phyloP scores from a whole-genome alignment of 2,113 vertebrate species.

The Ctenodactylus gundi region DNA sequence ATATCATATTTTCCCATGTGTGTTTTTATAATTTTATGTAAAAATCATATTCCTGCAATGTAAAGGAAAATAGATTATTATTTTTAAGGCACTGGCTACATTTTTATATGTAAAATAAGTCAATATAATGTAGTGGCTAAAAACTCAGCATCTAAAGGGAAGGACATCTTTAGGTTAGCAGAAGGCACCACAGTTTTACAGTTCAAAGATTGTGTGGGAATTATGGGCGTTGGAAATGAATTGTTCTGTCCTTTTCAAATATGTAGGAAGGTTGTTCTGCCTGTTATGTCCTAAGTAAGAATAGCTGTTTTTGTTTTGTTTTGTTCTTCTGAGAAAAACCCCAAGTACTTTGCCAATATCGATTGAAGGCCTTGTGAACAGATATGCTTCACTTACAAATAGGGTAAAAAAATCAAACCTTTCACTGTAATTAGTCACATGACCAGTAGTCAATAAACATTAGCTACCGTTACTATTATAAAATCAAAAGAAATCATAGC shows the following conservation, averaged over 20 bases:
- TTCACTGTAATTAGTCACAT: not conserved
- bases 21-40: not conserved
- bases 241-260: not conserved
- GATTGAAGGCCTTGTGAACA: not conserved
- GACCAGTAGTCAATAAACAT: not conserved
- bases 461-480: not conserved
- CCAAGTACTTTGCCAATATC: not conserved
- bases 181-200: fast-evolving
- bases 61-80: not conserved
- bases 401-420: not conserved
- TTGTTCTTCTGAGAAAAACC: not conserved
- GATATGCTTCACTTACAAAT: not conserved
- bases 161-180: not conserved
- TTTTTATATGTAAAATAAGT: not conserved
- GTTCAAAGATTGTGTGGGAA: not conserved
- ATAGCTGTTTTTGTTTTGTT: not conserved
- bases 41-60: not conserved
- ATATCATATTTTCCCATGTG: not conserved
- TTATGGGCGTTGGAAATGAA: not conserved
- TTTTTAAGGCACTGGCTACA: not conserved
- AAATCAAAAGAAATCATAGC: not conserved
- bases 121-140: not conserved
- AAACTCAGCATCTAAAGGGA: not conserved
- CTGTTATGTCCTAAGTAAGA: not conserved
- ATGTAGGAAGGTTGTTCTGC: not conserved